Evolutionary conservation across 2,888 invertebrate genomes (phyloP), one percentile per base, ranked within the genome.

Genomic region (Leptura quadrifasciata): DNA sequence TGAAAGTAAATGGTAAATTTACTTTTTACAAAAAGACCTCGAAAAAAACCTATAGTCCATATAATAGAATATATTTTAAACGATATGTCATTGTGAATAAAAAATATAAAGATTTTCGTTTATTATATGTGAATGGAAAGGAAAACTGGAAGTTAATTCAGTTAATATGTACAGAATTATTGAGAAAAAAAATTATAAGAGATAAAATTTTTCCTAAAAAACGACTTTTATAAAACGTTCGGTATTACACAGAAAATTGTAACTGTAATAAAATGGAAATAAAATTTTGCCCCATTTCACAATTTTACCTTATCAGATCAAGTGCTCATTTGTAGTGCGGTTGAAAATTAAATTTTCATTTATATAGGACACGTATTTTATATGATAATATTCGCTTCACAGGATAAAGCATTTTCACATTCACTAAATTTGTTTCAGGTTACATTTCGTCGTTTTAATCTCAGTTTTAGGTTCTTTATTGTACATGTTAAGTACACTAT

Each of bases 321-420:
- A 47, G n/a, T 5, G 15, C 3, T 15, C n/a, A 47, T 47, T 47
- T 47, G 47, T 47, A 12, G n/a, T 12, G n/a, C n/a, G n/a, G n/a
- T n/a, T n/a, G n/a, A n/a, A 47, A 47, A 47, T 47, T 47, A 17
- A 47, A 39, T 12, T 15, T 47, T 47, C 47, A 47, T 47, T 47
- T 47, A 47, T n/a, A 47, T 6, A 47, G 47, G 47, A 47, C 47
- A n/a, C n/a, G n/a, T 47, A n/a, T 47, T 47, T 47, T n/a, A 47
- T n/a, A n/a, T n/a, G 47, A 39, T 47, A 47, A 47, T 47, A 47
- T 47, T n/a, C 47, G 47, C 5, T 47, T 12, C 15, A 39, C 10
- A 15, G 39, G 39, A 2, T 12, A 39, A 39, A 15, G 15, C 12
- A 39, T 39, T 5, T 12, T 39, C 39, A 39, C 12, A 15, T 39